Evolutionary conservation across 2,113 vertebrate genomes (phyloP).

Genomic region (Microcebus griseorufus): DNA sequence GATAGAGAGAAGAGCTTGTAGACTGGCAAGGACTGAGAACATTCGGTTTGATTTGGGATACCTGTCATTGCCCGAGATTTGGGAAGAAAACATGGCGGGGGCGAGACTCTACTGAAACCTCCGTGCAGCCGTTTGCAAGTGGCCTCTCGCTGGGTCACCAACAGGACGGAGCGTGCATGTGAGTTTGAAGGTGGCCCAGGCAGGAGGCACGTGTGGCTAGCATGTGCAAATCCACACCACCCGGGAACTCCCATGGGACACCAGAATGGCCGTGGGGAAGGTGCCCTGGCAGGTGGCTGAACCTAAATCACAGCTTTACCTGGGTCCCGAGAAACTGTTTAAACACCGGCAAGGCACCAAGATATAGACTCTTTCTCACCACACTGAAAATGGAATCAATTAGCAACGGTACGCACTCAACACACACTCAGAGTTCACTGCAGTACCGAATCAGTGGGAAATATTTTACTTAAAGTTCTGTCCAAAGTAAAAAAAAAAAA

Average conservation of each 20-base stretch:
- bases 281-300: too few relatives aligned
- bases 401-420: not conserved
- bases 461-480: not conserved
- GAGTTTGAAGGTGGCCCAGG: not conserved
- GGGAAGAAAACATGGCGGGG: not conserved
- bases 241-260: not conserved
- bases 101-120: not conserved
- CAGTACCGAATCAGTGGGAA: not conserved
- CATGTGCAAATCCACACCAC: not conserved
- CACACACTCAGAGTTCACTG: not conserved
- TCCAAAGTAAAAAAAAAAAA: not conserved
- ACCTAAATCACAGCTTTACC: not conserved
- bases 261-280: not conserved
- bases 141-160: not conserved
- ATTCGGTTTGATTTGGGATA: not conserved
- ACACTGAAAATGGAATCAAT: not conserved
- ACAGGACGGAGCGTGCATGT: not conserved
- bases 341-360: not conserved
- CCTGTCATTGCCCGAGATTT: not conserved
- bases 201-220: fast-evolving
- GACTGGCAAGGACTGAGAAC: too few relatives aligned
- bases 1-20: not conserved
- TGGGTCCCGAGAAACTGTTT: not conserved
- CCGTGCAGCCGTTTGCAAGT: not conserved
- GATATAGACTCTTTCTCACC: not conserved